Evolutionary conservation across 2,888 invertebrate genomes (phyloP).

Genomic region (Tridacna crocea): DNA sequence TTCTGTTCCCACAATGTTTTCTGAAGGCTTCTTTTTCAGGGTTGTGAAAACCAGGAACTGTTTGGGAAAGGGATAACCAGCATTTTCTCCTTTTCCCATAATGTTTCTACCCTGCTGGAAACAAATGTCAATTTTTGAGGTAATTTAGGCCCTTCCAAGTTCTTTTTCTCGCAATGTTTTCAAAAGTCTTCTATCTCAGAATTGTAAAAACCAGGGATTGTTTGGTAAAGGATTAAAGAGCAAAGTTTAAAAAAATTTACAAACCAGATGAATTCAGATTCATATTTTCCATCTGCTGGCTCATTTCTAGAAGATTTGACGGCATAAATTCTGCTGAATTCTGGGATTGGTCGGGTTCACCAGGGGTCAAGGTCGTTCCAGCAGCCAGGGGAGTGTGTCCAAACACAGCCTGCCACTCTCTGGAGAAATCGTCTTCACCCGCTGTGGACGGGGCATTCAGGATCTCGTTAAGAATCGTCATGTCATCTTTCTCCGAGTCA

Average conservation of each 20-base stretch:
- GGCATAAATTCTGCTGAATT: constrained; percentile 83
- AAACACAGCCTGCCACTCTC: constrained; percentile 83
- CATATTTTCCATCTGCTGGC: constrained; percentile 60
- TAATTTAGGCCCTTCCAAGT: too few species aligned
- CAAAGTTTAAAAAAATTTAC: background rate
- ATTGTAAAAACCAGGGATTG: too few species aligned
- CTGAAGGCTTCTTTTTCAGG: too few species aligned
- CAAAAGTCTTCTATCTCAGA: too few species aligned
- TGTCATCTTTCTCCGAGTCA: constrained; percentile 84
- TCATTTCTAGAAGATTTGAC: constrained; percentile 83
- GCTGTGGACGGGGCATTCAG: constrained; percentile 81
- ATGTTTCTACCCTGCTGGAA: background rate
- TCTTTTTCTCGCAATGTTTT: too few species aligned
- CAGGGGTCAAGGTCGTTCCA: constrained; percentile 65
- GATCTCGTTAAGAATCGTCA: constrained; percentile 84
- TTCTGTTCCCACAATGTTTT: background rate
- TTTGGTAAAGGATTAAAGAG: too few species aligned
- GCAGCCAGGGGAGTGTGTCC: constrained; percentile 70
- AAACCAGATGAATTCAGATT: constrained; percentile 48
- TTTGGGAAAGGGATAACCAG: background rate
- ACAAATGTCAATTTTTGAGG: too few species aligned
- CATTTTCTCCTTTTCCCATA: background rate
- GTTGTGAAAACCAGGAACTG: too few species aligned
- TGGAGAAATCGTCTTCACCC: constrained; percentile 81
- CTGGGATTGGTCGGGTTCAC: constrained; percentile 73